Evolutionary conservation across 2,113 vertebrate genomes (phyloP).

Genomic region (Lycaon pictus): DNA sequence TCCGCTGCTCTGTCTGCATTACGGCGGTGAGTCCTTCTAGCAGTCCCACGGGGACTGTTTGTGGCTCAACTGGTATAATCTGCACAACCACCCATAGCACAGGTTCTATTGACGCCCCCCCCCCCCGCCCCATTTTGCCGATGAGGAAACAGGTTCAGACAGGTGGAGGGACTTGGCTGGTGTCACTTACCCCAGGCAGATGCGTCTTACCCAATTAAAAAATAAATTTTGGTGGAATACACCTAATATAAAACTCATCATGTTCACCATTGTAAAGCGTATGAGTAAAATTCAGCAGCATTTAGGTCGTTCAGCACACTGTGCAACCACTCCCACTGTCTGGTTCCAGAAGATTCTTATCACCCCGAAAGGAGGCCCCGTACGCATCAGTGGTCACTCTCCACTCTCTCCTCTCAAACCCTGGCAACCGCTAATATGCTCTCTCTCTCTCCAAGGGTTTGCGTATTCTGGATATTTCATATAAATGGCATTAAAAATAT

Average conservation of each 20-base stretch:
- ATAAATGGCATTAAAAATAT: neutral
- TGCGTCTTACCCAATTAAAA: neutral
- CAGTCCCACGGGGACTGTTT: neutral
- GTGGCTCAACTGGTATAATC: rapidly evolving
- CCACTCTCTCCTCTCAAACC: neutral
- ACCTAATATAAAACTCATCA: neutral
- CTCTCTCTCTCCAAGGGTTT: neutral
- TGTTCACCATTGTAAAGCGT: neutral
- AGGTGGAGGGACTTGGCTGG: neutral
- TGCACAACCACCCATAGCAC: rapidly evolving
- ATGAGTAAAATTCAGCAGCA: no score
- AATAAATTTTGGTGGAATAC: neutral
- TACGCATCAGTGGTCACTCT: rapidly evolving
- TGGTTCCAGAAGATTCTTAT: neutral
- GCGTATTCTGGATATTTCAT: rapidly evolving
- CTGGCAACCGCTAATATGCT: rapidly evolving
- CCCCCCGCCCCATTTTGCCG: neutral
- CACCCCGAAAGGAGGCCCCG: neutral
- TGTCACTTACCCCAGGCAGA: no score
- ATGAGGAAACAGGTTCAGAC: neutral
- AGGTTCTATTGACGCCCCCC: rapidly evolving
- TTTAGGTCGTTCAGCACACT: rapidly evolving
- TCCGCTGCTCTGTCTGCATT: neutral
- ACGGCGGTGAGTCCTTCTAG: neutral
- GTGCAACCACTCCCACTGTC: rapidly evolving